These are phyloP conservation scores for Phaenicophaeus curvirostris DNA, from an alignment of 2,797 vertebrate species.

Conservation along the genomic window DNA sequence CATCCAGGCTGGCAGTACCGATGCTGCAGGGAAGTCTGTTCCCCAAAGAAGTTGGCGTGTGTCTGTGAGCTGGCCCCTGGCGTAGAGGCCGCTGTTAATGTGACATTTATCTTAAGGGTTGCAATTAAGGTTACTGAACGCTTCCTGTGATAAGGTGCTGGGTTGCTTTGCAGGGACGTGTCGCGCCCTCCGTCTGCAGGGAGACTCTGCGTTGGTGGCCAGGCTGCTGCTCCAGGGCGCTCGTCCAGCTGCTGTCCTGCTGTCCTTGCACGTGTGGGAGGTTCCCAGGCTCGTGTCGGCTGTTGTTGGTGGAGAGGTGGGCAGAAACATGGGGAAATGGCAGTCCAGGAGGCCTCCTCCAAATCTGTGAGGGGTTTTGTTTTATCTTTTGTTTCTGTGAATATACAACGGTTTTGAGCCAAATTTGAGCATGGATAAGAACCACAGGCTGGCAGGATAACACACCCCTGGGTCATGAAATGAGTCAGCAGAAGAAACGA, in stretches of 20 bases:
- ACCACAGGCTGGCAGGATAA: background rate
- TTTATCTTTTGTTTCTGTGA: background rate
- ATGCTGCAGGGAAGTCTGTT: background rate
- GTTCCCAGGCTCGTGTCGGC: background rate
- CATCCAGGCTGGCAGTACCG: background rate
- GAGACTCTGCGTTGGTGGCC: rapidly evolving
- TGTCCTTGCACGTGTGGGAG: rapidly evolving
- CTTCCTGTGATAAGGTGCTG: background rate
- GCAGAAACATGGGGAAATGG: background rate
- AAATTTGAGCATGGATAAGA: background rate
- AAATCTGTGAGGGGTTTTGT: background rate
- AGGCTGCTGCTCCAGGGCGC: too few species aligned
- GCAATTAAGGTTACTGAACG: background rate
- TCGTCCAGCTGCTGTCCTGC: rapidly evolving
- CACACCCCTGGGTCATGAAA: background rate
- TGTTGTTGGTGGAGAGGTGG: rapidly evolving
- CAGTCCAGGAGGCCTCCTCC: background rate
- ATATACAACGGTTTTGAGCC: background rate
- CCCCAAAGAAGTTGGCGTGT: rapidly evolving
- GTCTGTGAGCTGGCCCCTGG: background rate
- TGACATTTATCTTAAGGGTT: background rate
- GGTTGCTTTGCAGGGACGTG: background rate
- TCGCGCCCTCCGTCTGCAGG: rapidly evolving
- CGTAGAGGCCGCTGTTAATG: background rate
- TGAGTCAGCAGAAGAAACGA: background rate